Evolutionary conservation across 2,888 invertebrate genomes (phyloP).

Genomic region (Lochmaea crataegi): DNA sequence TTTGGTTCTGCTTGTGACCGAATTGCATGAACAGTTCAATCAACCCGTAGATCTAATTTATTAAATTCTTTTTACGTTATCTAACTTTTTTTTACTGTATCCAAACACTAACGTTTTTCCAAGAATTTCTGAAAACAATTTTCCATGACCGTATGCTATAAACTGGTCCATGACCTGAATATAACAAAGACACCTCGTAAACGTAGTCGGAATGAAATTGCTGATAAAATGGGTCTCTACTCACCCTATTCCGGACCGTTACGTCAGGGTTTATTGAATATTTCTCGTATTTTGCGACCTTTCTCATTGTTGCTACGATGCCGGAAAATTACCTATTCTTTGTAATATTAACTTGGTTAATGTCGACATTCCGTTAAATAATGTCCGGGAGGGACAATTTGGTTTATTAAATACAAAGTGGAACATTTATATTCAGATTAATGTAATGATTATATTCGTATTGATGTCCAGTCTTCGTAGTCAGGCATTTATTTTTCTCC

Average conservation of each 20-base stretch:
- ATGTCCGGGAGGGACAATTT: constrained; percentile 4
- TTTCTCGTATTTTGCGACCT: constrained; percentile 28
- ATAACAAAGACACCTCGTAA: constrained; percentile 6
- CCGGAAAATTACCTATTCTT: constrained; percentile 24
- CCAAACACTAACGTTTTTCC: not conserved
- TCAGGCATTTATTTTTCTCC: no score
- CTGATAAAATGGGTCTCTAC: constrained; percentile 24
- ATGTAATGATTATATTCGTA: not conserved
- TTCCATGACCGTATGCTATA: not conserved
- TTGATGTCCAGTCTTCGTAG: not conserved
- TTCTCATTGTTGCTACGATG: constrained; percentile 19
- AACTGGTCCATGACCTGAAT: not conserved
- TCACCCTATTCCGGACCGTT: constrained; percentile 28
- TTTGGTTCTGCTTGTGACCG: no score
- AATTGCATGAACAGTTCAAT: no score
- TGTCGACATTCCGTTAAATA: not conserved
- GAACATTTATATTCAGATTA: not conserved
- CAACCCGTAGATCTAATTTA: not conserved
- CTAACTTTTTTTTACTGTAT: not conserved
- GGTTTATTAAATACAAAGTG: constrained; percentile 12
- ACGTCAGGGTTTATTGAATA: constrained; percentile 31
- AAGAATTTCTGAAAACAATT: not conserved
- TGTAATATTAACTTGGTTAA: constrained; percentile 31
- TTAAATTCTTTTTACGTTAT: not conserved
- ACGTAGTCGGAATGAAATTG: constrained; percentile 20